Evolutionary conservation across 2,113 vertebrate species (phyloP).

Genomic region (Calypte anna): DNA sequence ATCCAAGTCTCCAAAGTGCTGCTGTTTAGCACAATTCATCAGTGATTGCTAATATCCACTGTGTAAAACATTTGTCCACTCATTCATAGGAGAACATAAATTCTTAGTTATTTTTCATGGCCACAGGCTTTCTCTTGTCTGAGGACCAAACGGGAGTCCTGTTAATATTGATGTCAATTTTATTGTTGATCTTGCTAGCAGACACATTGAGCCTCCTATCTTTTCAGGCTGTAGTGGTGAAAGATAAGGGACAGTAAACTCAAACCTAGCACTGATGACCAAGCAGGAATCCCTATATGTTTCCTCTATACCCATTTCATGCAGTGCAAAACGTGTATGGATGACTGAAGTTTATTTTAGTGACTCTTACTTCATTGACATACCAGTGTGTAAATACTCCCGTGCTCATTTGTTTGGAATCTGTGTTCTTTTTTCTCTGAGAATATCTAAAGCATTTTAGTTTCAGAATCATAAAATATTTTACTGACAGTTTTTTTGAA

Average conservation of each 20-base stretch:
- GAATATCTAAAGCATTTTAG: neutral
- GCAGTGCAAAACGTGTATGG: neutral
- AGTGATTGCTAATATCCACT: neutral
- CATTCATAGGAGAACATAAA: neutral
- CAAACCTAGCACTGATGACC: neutral
- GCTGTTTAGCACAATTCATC: neutral
- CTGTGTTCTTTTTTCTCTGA: neutral
- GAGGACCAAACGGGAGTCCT: neutral
- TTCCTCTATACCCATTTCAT: neutral
- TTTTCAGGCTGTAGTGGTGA: neutral
- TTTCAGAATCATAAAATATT: neutral
- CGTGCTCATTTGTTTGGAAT: neutral
- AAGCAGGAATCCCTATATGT: neutral
- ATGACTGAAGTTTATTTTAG: neutral
- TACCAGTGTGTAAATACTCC: neutral
- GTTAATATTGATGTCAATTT: neutral
- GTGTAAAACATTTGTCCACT: neutral
- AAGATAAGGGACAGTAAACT: neutral
- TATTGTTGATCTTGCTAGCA: neutral
- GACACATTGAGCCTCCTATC: neutral
- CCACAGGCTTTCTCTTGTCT: neutral
- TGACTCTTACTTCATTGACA: conserved; percentile 12
- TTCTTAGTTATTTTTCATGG: neutral
- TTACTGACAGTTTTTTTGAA: conserved; percentile 1
- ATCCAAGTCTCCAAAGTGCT: neutral